phyloP scores from a whole-genome alignment of 2,797 vertebrate species.

The Vireo griseus region DNA sequence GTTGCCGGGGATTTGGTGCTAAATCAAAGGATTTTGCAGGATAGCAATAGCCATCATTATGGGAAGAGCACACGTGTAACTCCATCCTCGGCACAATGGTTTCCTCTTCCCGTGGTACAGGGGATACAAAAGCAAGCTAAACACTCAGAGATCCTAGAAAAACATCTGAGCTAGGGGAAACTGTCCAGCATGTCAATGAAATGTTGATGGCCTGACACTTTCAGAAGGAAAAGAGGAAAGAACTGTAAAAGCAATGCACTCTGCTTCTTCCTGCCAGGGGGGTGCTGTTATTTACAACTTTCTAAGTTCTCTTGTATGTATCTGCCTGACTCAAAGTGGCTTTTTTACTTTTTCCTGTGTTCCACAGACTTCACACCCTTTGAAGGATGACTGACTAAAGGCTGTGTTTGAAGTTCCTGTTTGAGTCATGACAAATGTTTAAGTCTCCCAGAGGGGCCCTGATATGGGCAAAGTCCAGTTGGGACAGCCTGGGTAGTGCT shows the following conservation, averaged over 20 bases:
- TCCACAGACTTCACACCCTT: background rate
- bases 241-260: constrained; percentile 55
- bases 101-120: constrained; percentile 44
- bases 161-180: constrained; percentile 49
- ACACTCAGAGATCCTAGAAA: constrained; percentile 27
- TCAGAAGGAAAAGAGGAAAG: constrained; percentile 55
- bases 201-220: constrained; percentile 10
- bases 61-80: background rate
- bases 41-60: background rate
- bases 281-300: constrained; percentile 52
- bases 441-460: background rate
- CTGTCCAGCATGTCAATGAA: background rate
- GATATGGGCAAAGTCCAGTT: accelerated
- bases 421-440: background rate
- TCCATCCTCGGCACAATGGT: background rate
- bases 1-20: background rate
- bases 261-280: constrained; percentile 43
- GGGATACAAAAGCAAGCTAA: constrained; percentile 40
- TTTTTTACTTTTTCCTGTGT: constrained; percentile 51
- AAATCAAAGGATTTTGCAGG: constrained; percentile 31
- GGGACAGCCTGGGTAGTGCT: background rate
- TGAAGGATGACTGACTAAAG: background rate
- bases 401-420: background rate
- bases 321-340: background rate
- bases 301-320: background rate